phyloP scores from a whole-genome alignment of 2,888 invertebrate genomes.

The Oscheius sp. region DNA sequence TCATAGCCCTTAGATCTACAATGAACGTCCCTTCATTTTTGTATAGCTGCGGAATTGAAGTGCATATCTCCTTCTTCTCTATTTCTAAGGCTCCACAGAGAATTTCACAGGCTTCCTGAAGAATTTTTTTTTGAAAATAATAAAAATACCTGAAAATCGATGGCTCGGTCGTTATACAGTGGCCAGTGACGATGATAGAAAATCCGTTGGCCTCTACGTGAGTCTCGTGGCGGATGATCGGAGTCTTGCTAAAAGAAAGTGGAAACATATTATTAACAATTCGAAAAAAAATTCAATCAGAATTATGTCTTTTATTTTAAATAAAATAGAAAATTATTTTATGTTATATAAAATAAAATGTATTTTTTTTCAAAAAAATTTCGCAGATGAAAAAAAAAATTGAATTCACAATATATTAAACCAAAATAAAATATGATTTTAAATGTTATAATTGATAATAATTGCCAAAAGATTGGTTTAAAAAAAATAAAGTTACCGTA shows the following conservation, averaged over 20 bases:
- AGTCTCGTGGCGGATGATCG: neutral
- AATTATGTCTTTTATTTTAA: too few relatives aligned
- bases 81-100: conserved; percentile 37
- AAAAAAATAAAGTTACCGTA: neutral
- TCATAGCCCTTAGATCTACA: conserved; percentile 24
- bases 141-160: conserved; percentile 43
- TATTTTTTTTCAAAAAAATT: too few relatives aligned
- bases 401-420: too few relatives aligned
- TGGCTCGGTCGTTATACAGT: conserved; percentile 36
- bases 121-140: neutral
- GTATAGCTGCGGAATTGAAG: conserved; percentile 37
- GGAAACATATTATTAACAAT: neutral
- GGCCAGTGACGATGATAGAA: conserved; percentile 39
- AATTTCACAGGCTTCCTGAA: conserved; percentile 49
- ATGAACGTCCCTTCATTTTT: conserved; percentile 49
- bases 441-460: neutral
- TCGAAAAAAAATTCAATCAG: too few relatives aligned
- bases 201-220: neutral
- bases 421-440: too few relatives aligned
- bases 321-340: too few relatives aligned
- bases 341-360: too few relatives aligned
- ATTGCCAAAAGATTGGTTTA: too few relatives aligned
- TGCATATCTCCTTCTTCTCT: conserved; percentile 39
- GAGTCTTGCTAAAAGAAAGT: neutral
- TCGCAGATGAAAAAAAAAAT: too few relatives aligned